Conservation (phyloP, 2,797 vertebrate species). For the Adrianichthys oophorus region DNA sequence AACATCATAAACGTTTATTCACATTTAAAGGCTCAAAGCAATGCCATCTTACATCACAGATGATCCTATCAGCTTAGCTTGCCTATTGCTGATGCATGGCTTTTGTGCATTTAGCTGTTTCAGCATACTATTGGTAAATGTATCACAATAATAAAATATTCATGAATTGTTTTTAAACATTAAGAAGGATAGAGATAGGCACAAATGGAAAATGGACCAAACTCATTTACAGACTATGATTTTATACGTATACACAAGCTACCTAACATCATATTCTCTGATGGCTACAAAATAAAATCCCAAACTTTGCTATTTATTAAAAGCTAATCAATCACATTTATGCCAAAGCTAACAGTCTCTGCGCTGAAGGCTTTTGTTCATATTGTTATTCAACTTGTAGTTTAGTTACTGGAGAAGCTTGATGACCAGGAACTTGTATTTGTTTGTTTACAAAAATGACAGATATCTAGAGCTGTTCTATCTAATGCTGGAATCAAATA, state of each 20-base stretch:
- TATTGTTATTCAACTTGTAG: conserved; percentile 21
- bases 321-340: conserved; percentile 21
- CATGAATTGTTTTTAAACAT: conserved; percentile 26
- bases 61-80: conserved; percentile 37
- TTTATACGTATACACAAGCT: neutral
- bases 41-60: conserved; percentile 28
- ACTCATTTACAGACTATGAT: neutral
- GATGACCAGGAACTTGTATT: conserved; percentile 20
- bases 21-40: conserved; percentile 44
- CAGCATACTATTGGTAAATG: conserved; percentile 39
- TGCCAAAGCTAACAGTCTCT: conserved; percentile 36
- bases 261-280: conserved; percentile 9
- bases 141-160: conserved; percentile 44
- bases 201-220: conserved; percentile 18
- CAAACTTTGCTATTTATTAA: conserved; percentile 57
- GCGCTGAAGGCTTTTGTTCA: conserved; percentile 48
- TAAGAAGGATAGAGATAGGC: conserved; percentile 8
- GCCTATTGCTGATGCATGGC: conserved; percentile 62
- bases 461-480: no score
- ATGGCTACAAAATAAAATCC: conserved; percentile 36
- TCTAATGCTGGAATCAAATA: neutral
- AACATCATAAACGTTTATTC: conserved; percentile 31
- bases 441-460: conserved; percentile 52
- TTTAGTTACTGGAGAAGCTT: conserved; percentile 24
- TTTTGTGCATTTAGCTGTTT: conserved; percentile 51